Percentiles rank a stretch among this genome's conserved stretches.
phyloP scores from a whole-genome alignment of 2,797 vertebrate genomes.

The Mus caroli region DNA sequence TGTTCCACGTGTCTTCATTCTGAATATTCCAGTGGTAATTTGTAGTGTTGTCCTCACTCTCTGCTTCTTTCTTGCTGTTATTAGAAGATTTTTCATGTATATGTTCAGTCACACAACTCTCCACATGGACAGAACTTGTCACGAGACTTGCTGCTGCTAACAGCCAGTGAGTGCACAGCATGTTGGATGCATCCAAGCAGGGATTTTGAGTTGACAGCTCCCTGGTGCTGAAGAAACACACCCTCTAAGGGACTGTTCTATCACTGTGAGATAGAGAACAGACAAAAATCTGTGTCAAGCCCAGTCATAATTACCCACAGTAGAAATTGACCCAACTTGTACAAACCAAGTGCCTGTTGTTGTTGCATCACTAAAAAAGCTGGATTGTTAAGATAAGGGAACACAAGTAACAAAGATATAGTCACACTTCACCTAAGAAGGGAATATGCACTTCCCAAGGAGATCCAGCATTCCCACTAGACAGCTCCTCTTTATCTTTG shows the following conservation, averaged over 20 bases:
- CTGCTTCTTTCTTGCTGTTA: background rate
- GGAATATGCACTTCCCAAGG: background rate
- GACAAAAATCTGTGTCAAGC: background rate
- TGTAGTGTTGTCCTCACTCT: background rate
- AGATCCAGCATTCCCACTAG: too few species aligned
- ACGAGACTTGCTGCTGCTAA: background rate
- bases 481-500: background rate
- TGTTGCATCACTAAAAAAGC: background rate
- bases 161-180: background rate
- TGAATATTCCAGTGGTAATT: slow-evolving; percentile 73
- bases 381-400: background rate
- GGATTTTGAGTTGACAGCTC: background rate
- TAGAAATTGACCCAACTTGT: background rate
- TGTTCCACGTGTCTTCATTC: slow-evolving; percentile 77
- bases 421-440: background rate
- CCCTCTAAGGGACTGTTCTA: background rate
- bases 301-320: background rate
- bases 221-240: background rate
- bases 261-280: background rate
- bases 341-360: background rate
- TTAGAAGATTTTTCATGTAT: background rate
- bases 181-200: background rate
- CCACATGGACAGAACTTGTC: background rate
- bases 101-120: background rate
- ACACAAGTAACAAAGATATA: background rate